Conservation (phyloP, 2,888 invertebrate genomes). For the Folsomia manolachei region DNA sequence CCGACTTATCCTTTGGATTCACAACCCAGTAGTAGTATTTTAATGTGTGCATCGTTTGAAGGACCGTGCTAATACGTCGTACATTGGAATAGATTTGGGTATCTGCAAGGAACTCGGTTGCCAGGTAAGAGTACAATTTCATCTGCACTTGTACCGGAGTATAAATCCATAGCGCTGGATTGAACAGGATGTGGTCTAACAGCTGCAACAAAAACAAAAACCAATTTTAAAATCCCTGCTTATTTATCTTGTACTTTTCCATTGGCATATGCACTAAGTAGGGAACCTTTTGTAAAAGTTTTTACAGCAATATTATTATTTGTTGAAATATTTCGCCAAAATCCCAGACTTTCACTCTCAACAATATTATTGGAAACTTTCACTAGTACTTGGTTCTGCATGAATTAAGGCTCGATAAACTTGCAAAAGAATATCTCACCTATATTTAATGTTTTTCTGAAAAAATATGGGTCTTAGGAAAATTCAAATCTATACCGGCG, state of each 20-base stretch:
- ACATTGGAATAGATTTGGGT: constrained; percentile 97
- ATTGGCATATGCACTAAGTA: too few relatives aligned
- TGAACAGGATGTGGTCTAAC: constrained; percentile 98
- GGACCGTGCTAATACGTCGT: constrained; percentile 89
- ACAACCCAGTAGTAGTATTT: constrained; percentile 99
- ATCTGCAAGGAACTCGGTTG: constrained; percentile 97
- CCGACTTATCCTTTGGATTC: constrained; percentile 91
- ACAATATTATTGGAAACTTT: too few relatives aligned
- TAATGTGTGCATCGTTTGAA: constrained; percentile 96
- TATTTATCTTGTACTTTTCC: not conserved
- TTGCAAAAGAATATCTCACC: too few relatives aligned
- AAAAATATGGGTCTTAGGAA: too few relatives aligned
- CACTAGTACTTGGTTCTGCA: too few relatives aligned
- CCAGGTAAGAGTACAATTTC: constrained; percentile 92
- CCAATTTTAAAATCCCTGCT: not conserved
- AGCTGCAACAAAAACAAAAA: constrained; percentile 64
- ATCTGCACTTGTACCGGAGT: constrained; percentile 94
- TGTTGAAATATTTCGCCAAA: not conserved
- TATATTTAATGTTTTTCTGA: too few relatives aligned
- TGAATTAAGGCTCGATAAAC: too few relatives aligned
- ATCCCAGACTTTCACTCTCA: constrained; percentile 1
- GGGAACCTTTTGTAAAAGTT: too few relatives aligned
- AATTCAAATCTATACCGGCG: too few relatives aligned
- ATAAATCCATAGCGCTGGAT: constrained; percentile 98
- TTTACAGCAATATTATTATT: not conserved